Base-by-base conservation (phyloP, 2,888 invertebrate genomes). In the Eurytoma adleriae region DNA sequence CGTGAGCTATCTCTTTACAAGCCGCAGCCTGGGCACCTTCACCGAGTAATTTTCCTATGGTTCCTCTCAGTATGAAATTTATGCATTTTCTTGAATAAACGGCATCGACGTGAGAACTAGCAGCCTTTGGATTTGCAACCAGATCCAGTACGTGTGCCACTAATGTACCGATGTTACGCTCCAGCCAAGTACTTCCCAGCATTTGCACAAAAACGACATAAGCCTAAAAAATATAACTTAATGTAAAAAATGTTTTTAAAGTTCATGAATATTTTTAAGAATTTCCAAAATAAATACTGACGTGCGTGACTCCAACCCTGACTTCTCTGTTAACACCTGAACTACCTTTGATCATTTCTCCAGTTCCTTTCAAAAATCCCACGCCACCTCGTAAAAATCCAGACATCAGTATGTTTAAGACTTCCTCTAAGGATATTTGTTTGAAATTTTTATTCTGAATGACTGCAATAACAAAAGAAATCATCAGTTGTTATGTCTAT, bases 81-180 rank as follows among this genome's bases (percentile, higher is more conserved):
- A 99, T 97, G 90, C 99, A 99, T 91, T 98, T 98, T 85, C 99
- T 94, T 0, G 99, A 98, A 90, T 99, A 98, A 1, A 99, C 98
- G 16, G 98, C 98, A 91, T 99, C 99, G 0, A 99, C 98, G 88
- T 99, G 99, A 0, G 98, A 97, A 16, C 97, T 96, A 0, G 98
- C 97, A 0, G 98, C 97, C 91, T 97, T 97, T 0, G 98, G 98
- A 91, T 98, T 98, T 0, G 98, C 97, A 27, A 99, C 98, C 83
- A 99, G 92, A 87, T 98, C 98, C 70, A 99, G 91, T 4, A 99
- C 94, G 90, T 99, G 99, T 13, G 94, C 94, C n/a, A 99, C 92
- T 86, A 99, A 95, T 0, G 94, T 93, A 16, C 95, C 95, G 87
- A 99, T 93, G 89, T 99, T 97, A 24, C 97, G 94, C 91, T 99